Percentiles rank a stretch among this genome's conserved stretches.
Conservation (phyloP, 2,888 invertebrate genomes). For the Petrophora chlorosata region DNA sequence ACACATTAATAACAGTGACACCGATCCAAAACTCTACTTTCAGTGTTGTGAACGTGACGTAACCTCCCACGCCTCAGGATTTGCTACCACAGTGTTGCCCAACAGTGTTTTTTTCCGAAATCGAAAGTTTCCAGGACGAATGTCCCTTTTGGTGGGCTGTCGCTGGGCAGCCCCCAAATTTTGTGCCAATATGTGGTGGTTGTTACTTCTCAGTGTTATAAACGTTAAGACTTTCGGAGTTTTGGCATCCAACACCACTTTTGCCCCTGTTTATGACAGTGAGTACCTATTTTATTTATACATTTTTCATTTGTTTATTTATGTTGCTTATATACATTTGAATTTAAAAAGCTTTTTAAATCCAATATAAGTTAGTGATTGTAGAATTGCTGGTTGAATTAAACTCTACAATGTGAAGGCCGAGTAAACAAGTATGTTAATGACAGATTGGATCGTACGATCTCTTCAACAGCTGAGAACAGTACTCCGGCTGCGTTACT, state of each 20-base stretch:
- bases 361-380: neutral
- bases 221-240: conserved; percentile 71
- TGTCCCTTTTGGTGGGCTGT: conserved; percentile 81
- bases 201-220: conserved; percentile 75
- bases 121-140: conserved; percentile 77
- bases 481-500: conserved; percentile 43
- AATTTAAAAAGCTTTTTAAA: conserved; percentile 5
- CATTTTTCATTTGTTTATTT: conserved; percentile 27
- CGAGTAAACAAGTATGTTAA: conserved; percentile 43
- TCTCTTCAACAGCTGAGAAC: conserved; percentile 51
- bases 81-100: conserved; percentile 57
- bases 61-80: conserved; percentile 47
- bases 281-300: conserved; percentile 49
- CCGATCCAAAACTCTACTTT: conserved; percentile 47
- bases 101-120: conserved; percentile 68
- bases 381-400: conserved; percentile 1
- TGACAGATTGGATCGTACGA: conserved; percentile 38
- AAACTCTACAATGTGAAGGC: conserved; percentile 21
- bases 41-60: conserved; percentile 60
- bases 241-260: conserved; percentile 61
- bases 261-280: conserved; percentile 61
- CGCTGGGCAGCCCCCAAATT: conserved; percentile 80
- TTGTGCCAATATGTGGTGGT: conserved; percentile 81
- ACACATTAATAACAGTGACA: conserved; percentile 64
- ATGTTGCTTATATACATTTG: conserved; percentile 4